Evolutionary conservation across 2,797 vertebrate genomes (phyloP).

Genomic region (Iguana delicatissima): DNA sequence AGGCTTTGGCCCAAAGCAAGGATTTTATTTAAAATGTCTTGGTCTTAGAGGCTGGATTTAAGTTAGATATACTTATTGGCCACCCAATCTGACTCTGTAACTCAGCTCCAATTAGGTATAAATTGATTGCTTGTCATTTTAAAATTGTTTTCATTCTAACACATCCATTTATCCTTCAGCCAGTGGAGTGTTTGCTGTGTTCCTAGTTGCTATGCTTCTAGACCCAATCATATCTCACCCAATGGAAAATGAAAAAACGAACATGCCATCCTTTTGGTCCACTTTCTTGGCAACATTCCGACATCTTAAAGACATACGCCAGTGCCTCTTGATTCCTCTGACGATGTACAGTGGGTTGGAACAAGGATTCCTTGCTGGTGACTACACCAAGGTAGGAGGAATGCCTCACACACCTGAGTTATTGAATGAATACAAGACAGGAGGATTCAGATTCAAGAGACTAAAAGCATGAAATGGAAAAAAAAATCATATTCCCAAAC

Average conservation of each 20-base stretch:
- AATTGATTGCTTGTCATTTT: slow-evolving; percentile 40
- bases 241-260: slow-evolving; percentile 71
- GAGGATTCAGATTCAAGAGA: slow-evolving; percentile 12
- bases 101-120: slow-evolving; percentile 48
- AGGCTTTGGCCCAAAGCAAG: slow-evolving; percentile 43
- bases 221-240: slow-evolving; percentile 82
- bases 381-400: slow-evolving; percentile 91
- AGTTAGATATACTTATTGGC: slow-evolving; percentile 52
- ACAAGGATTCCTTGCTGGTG: slow-evolving; percentile 93
- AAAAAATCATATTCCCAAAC: background rate
- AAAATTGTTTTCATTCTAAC: slow-evolving; percentile 56
- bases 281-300: slow-evolving; percentile 88
- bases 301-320: slow-evolving; percentile 86
- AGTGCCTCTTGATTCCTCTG: slow-evolving; percentile 88
- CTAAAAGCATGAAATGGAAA: slow-evolving; percentile 6
- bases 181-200: slow-evolving; percentile 88
- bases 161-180: slow-evolving; percentile 76
- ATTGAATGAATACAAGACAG: slow-evolving; percentile 33
- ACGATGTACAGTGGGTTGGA: slow-evolving; percentile 95
- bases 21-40: slow-evolving; percentile 54
- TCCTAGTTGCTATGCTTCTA: slow-evolving; percentile 85
- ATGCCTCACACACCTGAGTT: slow-evolving; percentile 21
- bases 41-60: slow-evolving; percentile 44
- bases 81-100: slow-evolving; percentile 57
- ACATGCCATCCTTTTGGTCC: slow-evolving; percentile 76